Percentiles rank a stretch among this genome's conserved stretches.
These are phyloP conservation scores for Aquatica leii DNA, from an alignment of 2,888 invertebrate species.

Conservation along the genomic window DNA sequence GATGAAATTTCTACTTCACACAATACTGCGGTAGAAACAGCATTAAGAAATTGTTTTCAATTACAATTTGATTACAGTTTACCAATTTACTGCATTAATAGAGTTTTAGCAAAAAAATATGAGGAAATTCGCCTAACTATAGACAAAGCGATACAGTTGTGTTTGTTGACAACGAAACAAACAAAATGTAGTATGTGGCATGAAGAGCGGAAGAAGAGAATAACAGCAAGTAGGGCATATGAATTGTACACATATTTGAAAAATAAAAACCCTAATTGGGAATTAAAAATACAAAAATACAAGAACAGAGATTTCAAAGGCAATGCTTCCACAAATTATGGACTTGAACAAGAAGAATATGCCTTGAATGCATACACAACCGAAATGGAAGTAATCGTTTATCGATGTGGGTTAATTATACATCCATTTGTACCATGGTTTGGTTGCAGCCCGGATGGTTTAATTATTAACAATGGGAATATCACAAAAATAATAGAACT, in stretches of 20 bases:
- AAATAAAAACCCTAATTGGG: not conserved
- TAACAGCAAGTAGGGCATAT: not conserved
- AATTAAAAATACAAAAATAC: not conserved
- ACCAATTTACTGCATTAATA: not conserved
- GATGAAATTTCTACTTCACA: too few relatives aligned
- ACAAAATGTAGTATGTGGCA: not conserved
- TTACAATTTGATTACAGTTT: too few relatives aligned
- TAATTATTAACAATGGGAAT: not conserved
- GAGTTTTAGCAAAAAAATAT: not conserved
- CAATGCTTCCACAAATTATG: not conserved
- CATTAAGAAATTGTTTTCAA: too few relatives aligned
- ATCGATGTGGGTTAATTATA: not conserved
- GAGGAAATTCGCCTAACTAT: not conserved
- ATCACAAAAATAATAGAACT: too few relatives aligned
- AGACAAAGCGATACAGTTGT: not conserved
- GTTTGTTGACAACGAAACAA: not conserved
- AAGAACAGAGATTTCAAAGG: not conserved
- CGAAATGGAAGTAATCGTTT: not conserved
- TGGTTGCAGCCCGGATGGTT: not conserved
- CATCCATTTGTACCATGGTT: not conserved
- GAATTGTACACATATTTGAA: not conserved
- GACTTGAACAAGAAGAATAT: not conserved
- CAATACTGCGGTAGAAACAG: too few relatives aligned
- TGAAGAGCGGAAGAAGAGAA: not conserved
- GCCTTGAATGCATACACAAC: not conserved